Evolutionary conservation across 2,797 vertebrate genomes (phyloP).

Genomic region (Acanthis flammea): DNA sequence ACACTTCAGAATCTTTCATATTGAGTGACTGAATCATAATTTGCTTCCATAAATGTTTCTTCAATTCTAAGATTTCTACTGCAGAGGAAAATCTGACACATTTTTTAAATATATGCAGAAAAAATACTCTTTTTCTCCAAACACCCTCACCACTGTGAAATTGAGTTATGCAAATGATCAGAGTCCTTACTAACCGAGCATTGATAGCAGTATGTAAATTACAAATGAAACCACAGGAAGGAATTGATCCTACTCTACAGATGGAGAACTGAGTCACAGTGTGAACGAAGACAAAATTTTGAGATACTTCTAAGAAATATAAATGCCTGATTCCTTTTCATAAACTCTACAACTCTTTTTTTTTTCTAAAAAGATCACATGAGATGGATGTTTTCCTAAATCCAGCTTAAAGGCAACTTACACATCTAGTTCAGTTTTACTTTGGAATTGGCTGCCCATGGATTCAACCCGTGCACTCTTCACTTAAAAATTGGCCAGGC

Average conservation of each 20-base stretch:
- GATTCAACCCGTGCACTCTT: background rate
- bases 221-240: slow-evolving; percentile 4
- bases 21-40: background rate
- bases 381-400: background rate
- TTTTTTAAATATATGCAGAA: background rate
- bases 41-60: background rate
- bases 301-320: background rate
- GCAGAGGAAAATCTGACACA: background rate
- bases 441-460: background rate
- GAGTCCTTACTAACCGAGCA: background rate
- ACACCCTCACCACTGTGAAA: background rate
- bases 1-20: background rate
- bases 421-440: background rate
- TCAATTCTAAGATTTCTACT: background rate
- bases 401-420: background rate
- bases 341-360: background rate
- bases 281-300: background rate
- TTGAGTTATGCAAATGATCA: slow-evolving; percentile 5
- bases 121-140: background rate
- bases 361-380: background rate
- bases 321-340: background rate
- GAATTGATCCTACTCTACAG: background rate
- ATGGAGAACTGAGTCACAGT: slow-evolving; percentile 7
- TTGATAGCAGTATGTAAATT: background rate
- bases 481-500: background rate